Conservation (phyloP, 2,888 invertebrate species). For the Drosophila mulleri region DNA sequence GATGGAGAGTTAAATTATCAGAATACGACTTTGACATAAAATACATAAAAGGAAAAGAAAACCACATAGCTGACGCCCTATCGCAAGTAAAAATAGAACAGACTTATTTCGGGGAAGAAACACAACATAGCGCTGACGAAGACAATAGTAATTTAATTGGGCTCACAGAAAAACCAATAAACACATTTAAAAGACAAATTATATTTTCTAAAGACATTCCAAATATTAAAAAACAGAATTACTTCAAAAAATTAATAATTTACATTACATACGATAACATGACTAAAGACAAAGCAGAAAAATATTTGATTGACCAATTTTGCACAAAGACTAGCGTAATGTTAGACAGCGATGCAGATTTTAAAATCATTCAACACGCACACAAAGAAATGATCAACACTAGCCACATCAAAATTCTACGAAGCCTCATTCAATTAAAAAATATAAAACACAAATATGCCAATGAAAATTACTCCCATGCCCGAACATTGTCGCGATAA, state of each 20-base stretch:
- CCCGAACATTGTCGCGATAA: not conserved
- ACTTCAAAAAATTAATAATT: not conserved
- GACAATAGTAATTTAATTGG: no score
- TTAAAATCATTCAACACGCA: not conserved
- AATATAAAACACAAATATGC: not conserved
- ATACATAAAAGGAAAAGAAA: no score
- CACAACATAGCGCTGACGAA: no score
- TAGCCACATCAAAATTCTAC: no score
- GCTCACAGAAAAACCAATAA: no score
- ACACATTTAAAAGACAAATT: no score
- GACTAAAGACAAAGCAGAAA: not conserved
- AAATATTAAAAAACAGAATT: no score
- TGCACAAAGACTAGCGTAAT: not conserved
- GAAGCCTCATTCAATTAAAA: no score
- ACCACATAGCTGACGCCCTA: not conserved
- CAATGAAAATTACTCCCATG: not conserved
- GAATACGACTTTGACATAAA: not conserved
- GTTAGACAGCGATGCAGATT: not conserved
- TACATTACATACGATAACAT: not conserved
- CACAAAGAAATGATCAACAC: not conserved
- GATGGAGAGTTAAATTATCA: not conserved
- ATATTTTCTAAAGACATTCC: no score
- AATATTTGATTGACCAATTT: not conserved
- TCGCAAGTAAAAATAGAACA: no score
- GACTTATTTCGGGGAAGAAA: no score